Percentiles rank a stretch among this genome's conserved stretches.
phyloP scores from a whole-genome alignment of 92 coral and sea anemone species.

The Ricordea florida region DNA sequence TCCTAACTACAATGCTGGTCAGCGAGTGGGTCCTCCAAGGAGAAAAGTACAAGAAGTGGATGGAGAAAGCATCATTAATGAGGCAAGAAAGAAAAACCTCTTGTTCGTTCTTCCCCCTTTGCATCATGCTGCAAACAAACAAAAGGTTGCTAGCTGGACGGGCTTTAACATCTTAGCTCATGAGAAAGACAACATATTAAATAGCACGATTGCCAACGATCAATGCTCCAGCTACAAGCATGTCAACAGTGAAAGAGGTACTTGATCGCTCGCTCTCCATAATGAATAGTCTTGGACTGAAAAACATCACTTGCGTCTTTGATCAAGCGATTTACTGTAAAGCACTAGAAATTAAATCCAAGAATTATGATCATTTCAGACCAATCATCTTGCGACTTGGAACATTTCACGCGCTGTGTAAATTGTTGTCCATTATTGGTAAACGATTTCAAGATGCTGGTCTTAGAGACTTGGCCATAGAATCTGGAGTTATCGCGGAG shows the following conservation, averaged over 20 bases:
- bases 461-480: slow-evolving; percentile 43
- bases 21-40: slow-evolving; percentile 7
- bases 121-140: slow-evolving; percentile 21
- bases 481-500: slow-evolving; percentile 51
- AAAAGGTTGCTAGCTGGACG: slow-evolving; percentile 46
- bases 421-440: slow-evolving; percentile 53
- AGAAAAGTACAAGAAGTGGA: slow-evolving; percentile 7
- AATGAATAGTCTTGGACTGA: background rate
- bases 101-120: background rate
- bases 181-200: slow-evolving; percentile 6
- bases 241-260: slow-evolving; percentile 25
- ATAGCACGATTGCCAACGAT: slow-evolving; percentile 23
- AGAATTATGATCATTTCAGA: slow-evolving; percentile 22
- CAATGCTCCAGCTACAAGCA: slow-evolving; percentile 23
- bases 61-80: slow-evolving; percentile 5
- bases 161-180: slow-evolving; percentile 50
- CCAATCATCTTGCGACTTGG: slow-evolving; percentile 53
- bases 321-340: slow-evolving; percentile 39
- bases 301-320: background rate
- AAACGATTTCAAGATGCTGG: slow-evolving; percentile 69
- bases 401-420: slow-evolving; percentile 54
- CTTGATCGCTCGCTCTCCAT: slow-evolving; percentile 14
- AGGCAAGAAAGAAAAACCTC: slow-evolving; percentile 4
- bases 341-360: slow-evolving; percentile 33
- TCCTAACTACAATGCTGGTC: slow-evolving; percentile 16